Base-by-base conservation (phyloP, 1,140 invertebrate species). In the Cyphomyrmex costatus region DNA sequence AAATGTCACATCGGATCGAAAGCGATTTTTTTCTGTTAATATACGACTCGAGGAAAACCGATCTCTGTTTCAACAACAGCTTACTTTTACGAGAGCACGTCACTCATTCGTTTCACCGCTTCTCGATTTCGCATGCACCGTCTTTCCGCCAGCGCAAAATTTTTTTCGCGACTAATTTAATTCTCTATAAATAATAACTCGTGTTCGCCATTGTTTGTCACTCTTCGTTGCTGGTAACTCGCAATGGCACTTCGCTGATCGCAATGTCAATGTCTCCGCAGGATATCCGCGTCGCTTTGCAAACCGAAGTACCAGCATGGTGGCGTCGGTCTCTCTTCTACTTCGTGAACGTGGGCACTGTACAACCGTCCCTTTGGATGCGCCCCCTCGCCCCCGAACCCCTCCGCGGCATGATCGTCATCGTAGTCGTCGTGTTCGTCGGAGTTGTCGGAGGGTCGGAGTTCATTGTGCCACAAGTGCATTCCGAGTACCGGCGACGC, bases 391-490 rank as follows among this genome's bases (percentile, higher is more conserved):
- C 30, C 51, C 58, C 24, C 58, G 14, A 53, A 36, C 51, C 78
- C 56, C 73, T 65, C 80, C 61, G 83, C 74, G 27, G 19, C 66
- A 30, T 53, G 60, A 10, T 63, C 46, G n/a, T 65, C 46, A 60
- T 68, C 24, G 56, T 60, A 70, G 78, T 73, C 70, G 78, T 83
- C 49, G 65, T 85, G 42, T 12, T 88, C 80, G 88, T 85, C 19
- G 73, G 42, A 49, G 88, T 86, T 77, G 79, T 63, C 82, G 60
- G 83, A 90, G 92, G 93, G 92, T 94, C 93, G 93, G 90, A 93
- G 93, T 94, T 94, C 93, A 94, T 94, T 92, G 93, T 93, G 92
- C 92, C 91, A 92, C 92, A 92, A 93, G 91, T 93, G 92, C 89
- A 90, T 91, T 89, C 91, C 90, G 89, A 89, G 90, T 90, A 85